These are phyloP conservation scores for Trididemnum miniatum DNA, from an alignment of 23 tunicate species.

Conservation along the genomic window DNA sequence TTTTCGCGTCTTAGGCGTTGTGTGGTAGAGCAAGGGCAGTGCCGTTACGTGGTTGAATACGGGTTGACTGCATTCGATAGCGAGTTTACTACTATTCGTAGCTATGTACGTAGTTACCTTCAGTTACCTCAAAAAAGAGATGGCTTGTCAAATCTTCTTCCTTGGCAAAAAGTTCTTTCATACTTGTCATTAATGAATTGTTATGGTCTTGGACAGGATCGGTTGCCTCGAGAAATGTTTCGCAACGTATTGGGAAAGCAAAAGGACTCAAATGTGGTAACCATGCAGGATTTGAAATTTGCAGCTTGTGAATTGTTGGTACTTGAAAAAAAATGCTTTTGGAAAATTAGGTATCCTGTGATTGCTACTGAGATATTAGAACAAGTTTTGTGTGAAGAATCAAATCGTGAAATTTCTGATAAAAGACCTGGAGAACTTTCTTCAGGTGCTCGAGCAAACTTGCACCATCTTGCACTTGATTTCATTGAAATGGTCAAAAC, in stretches of 20 bases:
- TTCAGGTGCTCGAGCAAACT: not conserved
- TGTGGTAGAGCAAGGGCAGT: too few species aligned
- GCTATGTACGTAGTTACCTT: slow-evolving; percentile 45
- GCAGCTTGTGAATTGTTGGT: slow-evolving; percentile 14
- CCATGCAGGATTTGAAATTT: slow-evolving; percentile 39
- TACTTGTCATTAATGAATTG: slow-evolving; percentile 43
- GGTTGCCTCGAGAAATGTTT: slow-evolving; percentile 34
- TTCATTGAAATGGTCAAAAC: slow-evolving; percentile 23
- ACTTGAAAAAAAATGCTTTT: slow-evolving; percentile 3
- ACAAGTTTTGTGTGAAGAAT: slow-evolving; percentile 3
- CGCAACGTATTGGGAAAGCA: slow-evolving; percentile 23
- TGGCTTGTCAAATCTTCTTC: not conserved
- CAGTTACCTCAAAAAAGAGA: not conserved
- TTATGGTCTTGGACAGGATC: slow-evolving; percentile 59
- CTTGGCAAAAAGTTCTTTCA: slow-evolving; percentile 40
- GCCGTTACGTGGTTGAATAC: slow-evolving; percentile 44
- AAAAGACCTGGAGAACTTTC: not conserved
- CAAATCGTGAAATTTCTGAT: not conserved
- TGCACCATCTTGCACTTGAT: slow-evolving; percentile 11
- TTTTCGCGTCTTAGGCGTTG: too few species aligned
- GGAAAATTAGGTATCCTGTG: slow-evolving; percentile 35
- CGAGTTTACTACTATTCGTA: slow-evolving; percentile 36
- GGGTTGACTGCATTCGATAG: slow-evolving; percentile 59
- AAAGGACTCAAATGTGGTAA: too few species aligned
- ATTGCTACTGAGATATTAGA: slow-evolving; percentile 62